These are phyloP conservation scores for Spermophilus dauricus DNA, from an alignment of 2,113 vertebrate genomes.

Conservation along the genomic window DNA sequence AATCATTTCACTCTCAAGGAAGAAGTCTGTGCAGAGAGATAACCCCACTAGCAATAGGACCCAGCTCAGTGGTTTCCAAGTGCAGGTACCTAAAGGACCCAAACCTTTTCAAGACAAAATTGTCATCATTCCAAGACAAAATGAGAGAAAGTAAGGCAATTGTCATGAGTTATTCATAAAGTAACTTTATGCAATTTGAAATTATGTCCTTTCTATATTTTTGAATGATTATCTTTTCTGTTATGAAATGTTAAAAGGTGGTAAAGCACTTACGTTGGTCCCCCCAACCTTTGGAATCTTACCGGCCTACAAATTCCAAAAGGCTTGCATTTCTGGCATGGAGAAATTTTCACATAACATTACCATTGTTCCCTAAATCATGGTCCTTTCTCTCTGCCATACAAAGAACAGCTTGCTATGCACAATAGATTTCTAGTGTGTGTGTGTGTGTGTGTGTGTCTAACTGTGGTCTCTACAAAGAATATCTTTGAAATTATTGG, in stretches of 20 bases:
- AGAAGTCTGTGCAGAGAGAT: not conserved
- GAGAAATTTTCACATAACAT: not conserved
- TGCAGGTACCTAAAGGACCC: not conserved
- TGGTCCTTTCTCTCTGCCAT: not conserved
- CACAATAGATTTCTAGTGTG: not conserved
- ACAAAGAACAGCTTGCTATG: not conserved
- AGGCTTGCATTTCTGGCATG: not conserved
- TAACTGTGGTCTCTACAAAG: not conserved
- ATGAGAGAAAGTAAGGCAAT: not conserved
- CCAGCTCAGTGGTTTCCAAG: not conserved
- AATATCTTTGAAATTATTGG: not conserved
- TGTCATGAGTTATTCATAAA: not conserved
- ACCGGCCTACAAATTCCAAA: not conserved
- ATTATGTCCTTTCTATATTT: conserved; percentile 25
- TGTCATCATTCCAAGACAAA: not conserved
- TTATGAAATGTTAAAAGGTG: conserved; percentile 44
- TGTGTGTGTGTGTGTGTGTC: no score
- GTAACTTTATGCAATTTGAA: conserved; percentile 29
- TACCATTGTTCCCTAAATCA: not conserved
- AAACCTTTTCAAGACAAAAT: not conserved
- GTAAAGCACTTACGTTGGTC: not conserved
- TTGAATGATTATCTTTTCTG: conserved; percentile 17
- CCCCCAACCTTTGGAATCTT: not conserved
- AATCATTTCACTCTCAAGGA: not conserved
- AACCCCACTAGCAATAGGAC: not conserved